Conservation (phyloP, 2,888 invertebrate genomes). For the Drosophila longiperda region DNA sequence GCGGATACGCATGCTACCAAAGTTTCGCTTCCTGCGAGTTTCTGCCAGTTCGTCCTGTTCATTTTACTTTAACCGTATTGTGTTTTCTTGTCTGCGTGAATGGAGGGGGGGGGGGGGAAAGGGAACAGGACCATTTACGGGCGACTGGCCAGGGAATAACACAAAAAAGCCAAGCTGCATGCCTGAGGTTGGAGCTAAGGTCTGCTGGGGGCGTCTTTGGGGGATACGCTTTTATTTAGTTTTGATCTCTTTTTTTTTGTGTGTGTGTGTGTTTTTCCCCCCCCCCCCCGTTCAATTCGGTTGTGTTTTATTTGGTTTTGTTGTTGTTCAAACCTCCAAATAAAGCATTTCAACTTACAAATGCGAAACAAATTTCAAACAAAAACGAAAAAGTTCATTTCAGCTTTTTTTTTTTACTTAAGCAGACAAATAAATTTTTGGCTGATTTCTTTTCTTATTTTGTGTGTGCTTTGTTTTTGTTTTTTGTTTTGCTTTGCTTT, state of each 20-base stretch:
- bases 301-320: slow-evolving; percentile 31
- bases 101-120: slow-evolving; percentile 5
- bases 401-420: slow-evolving; percentile 22
- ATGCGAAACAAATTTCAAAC: slow-evolving; percentile 81
- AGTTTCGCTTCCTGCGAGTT: slow-evolving; percentile 50
- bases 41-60: slow-evolving; percentile 20
- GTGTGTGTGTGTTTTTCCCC: background rate
- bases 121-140: slow-evolving; percentile 15
- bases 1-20: slow-evolving; percentile 52
- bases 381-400: slow-evolving; percentile 71
- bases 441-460: slow-evolving; percentile 65
- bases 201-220: slow-evolving; percentile 30
- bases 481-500: slow-evolving; percentile 28
- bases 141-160: slow-evolving; percentile 17
- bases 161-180: slow-evolving; percentile 61
- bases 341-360: slow-evolving; percentile 78
- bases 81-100: slow-evolving; percentile 2
- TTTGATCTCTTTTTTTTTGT: slow-evolving; percentile 40
- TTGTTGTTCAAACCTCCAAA: slow-evolving; percentile 45
- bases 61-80: slow-evolving; percentile 10
- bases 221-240: slow-evolving; percentile 69
- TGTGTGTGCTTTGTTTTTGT: slow-evolving; percentile 26
- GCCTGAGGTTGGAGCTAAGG: slow-evolving; percentile 56
- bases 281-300: background rate
- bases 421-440: slow-evolving; percentile 72